Percentiles rank a stretch among this genome's conserved stretches.
These are phyloP conservation scores for Pogonocherus hispidulus DNA, from an alignment of 2,888 invertebrate species.

Conservation along the genomic window DNA sequence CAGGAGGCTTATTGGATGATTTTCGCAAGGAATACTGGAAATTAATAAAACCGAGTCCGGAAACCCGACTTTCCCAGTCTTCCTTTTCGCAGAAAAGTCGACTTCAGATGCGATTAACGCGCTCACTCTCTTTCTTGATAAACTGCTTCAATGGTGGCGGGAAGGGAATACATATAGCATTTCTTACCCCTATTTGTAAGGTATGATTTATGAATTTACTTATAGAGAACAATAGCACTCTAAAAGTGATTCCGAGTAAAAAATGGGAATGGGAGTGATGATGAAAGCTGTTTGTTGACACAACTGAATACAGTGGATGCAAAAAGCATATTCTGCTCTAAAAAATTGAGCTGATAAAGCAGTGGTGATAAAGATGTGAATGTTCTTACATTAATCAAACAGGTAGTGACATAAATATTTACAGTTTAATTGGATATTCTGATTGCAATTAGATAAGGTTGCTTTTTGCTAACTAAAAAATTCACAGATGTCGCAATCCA, in stretches of 20 bases:
- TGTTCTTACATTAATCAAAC: too few species aligned
- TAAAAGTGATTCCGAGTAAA: neutral
- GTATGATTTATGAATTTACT: slow-evolving; percentile 9
- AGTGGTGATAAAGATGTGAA: too few species aligned
- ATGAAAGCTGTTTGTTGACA: neutral
- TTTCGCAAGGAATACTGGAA: neutral
- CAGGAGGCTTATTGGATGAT: too few species aligned
- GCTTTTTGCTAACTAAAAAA: too few species aligned
- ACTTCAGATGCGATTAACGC: neutral
- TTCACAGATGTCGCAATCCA: too few species aligned
- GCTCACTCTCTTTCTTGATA: neutral
- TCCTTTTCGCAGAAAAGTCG: neutral
- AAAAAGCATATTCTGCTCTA: too few species aligned
- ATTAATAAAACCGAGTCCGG: neutral
- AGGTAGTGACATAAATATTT: too few species aligned
- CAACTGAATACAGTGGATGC: too few species aligned
- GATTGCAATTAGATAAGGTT: too few species aligned
- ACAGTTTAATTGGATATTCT: too few species aligned
- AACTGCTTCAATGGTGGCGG: neutral
- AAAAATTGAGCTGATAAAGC: too few species aligned
- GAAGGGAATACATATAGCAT: neutral
- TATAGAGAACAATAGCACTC: neutral
- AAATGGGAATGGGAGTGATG: neutral
- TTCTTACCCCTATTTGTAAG: slow-evolving; percentile 10
- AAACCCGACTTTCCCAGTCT: neutral